phyloP scores from a whole-genome alignment of 2,797 vertebrate species.

The Halcyon leucocephala region DNA sequence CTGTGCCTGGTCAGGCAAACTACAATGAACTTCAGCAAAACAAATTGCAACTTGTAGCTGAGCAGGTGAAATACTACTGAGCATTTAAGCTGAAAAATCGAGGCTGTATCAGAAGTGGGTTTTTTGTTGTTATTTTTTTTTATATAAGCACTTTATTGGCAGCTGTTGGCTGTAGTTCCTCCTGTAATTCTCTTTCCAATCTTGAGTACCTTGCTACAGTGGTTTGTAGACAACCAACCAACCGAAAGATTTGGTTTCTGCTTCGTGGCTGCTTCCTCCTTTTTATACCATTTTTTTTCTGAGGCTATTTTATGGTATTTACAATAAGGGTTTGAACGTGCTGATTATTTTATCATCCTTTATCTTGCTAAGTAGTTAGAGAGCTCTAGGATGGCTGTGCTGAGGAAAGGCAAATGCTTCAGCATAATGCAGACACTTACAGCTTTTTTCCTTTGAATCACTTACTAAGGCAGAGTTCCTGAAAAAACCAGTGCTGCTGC shows the following conservation, averaged over 20 bases:
- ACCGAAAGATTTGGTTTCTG: background rate
- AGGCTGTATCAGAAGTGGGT: rapidly evolving
- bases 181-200: background rate
- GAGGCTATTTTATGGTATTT: background rate
- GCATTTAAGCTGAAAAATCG: background rate
- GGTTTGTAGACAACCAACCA: background rate
- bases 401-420: background rate
- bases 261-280: background rate
- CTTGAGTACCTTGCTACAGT: background rate
- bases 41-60: rapidly evolving
- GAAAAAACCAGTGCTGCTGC: background rate
- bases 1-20: background rate
- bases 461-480: background rate
- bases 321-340: background rate
- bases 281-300: background rate
- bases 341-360: background rate
- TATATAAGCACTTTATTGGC: background rate
- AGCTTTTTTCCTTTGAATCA: background rate
- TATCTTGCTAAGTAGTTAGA: background rate
- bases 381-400: background rate
- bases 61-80: rapidly evolving
- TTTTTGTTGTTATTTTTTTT: background rate
- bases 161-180: background rate
- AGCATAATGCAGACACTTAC: background rate
- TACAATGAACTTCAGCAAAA: rapidly evolving